Percentiles rank a stretch among this genome's conserved stretches.
These are phyloP conservation scores for Megaceryle alcyon DNA, from an alignment of 2,797 vertebrate genomes.

Conservation along the genomic window DNA sequence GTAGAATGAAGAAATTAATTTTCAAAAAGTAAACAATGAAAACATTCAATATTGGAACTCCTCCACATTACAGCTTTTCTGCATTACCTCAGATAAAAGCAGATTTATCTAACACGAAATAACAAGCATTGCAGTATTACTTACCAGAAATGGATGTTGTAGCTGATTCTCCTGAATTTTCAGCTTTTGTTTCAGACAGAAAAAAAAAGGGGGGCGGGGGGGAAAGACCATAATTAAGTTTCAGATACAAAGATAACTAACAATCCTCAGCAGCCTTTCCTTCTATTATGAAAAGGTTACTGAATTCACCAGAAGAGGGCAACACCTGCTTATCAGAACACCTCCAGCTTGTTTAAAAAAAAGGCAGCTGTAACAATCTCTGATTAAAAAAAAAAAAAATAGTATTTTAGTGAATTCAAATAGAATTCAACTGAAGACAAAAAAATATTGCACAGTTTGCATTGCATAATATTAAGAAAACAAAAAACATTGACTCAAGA, in stretches of 20 bases:
- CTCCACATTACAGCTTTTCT: not conserved
- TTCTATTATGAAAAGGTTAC: not conserved
- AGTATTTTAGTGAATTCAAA: not conserved
- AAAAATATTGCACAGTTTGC: not conserved
- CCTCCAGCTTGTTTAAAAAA: not conserved
- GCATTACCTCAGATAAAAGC: not conserved
- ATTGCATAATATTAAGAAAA: not conserved
- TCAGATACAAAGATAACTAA: not conserved
- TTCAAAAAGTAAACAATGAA: not conserved
- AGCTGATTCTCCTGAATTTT: not conserved
- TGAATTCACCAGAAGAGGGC: slow-evolving; percentile 51
- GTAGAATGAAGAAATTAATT: not conserved
- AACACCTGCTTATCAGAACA: not conserved
- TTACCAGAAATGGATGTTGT: slow-evolving; percentile 48
- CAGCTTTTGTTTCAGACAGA: not conserved
- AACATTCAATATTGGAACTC: not conserved
- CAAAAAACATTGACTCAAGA: not conserved
- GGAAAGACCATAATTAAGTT: not conserved
- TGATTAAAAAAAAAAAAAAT: not conserved
- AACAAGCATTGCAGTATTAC: not conserved
- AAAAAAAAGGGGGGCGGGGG: accelerated
- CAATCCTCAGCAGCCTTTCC: not conserved
- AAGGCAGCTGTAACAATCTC: not conserved
- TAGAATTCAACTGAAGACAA: accelerated
- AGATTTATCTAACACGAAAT: not conserved